phyloP scores from a whole-genome alignment of 1,140 invertebrate genomes.

The Diprion similis region DNA sequence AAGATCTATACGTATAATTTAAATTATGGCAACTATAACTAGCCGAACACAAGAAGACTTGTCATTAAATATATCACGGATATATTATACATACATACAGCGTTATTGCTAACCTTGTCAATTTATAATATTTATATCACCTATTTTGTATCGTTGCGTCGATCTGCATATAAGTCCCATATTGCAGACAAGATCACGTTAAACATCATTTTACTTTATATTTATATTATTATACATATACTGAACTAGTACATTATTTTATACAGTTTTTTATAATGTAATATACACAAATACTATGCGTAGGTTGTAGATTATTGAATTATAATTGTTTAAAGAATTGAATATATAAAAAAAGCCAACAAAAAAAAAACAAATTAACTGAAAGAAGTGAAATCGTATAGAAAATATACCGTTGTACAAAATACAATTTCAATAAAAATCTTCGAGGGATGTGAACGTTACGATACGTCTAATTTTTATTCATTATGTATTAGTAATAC shows the following conservation, averaged over 20 bases:
- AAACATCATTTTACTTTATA: background rate
- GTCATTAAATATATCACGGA: background rate
- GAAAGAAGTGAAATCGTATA: background rate
- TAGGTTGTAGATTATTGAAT: background rate
- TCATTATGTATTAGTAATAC: too few relatives aligned
- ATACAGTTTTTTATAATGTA: conserved; percentile 8
- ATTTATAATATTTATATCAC: background rate
- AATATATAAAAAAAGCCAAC: background rate
- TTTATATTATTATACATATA: background rate
- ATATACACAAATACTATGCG: background rate
- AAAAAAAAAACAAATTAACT: too few relatives aligned
- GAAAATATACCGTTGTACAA: conserved; percentile 5
- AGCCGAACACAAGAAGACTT: background rate
- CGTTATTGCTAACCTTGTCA: conserved; percentile 7
- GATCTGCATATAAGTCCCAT: background rate
- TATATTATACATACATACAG: background rate
- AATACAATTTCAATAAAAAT: background rate
- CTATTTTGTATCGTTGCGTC: conserved; percentile 5
- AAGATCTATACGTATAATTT: too few relatives aligned
- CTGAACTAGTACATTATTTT: background rate
- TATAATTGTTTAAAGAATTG: background rate
- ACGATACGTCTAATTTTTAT: background rate
- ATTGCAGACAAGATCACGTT: background rate
- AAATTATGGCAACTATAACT: background rate
- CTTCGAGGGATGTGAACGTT: background rate